Percentiles rank a stretch among this genome's conserved stretches.
Conservation (phyloP, 2,888 invertebrate genomes). For the Drosophila borealis region DNA sequence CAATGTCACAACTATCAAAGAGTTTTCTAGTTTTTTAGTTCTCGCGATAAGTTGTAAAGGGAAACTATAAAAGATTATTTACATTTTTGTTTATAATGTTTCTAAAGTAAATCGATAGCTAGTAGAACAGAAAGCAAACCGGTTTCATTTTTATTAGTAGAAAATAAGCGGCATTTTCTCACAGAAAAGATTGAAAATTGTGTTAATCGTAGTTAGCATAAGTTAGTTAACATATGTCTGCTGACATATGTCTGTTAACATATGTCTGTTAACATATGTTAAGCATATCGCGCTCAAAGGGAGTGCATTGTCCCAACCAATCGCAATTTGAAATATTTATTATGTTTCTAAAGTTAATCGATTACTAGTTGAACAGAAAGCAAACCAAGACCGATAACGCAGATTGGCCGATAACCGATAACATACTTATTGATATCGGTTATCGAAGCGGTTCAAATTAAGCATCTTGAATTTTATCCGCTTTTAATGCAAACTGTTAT, state of each 20-base stretch:
- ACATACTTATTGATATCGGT: slow-evolving; percentile 8
- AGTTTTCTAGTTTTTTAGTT: not conserved
- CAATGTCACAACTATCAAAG: slow-evolving; percentile 14
- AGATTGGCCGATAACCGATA: too few relatives aligned
- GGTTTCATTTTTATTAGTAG: too few relatives aligned
- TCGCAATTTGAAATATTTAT: not conserved
- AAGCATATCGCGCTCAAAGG: not conserved
- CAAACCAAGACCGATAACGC: not conserved
- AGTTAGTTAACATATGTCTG: not conserved
- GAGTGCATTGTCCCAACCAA: slow-evolving; percentile 2
- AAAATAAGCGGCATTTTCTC: too few relatives aligned
- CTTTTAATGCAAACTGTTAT: not conserved
- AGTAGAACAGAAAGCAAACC: not conserved
- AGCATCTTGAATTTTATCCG: not conserved
- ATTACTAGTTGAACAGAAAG: not conserved
- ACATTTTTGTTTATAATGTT: not conserved
- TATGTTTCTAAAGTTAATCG: not conserved
- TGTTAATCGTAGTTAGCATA: not conserved
- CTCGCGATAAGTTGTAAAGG: too few relatives aligned
- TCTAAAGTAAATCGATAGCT: not conserved
- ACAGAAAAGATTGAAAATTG: not conserved
- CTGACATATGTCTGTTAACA: too few relatives aligned
- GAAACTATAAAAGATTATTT: not conserved
- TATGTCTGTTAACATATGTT: not conserved
- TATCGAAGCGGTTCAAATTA: slow-evolving; percentile 1